Evolutionary conservation across 1,140 invertebrate genomes (phyloP).

Genomic region (Andrena cerasifolii): DNA sequence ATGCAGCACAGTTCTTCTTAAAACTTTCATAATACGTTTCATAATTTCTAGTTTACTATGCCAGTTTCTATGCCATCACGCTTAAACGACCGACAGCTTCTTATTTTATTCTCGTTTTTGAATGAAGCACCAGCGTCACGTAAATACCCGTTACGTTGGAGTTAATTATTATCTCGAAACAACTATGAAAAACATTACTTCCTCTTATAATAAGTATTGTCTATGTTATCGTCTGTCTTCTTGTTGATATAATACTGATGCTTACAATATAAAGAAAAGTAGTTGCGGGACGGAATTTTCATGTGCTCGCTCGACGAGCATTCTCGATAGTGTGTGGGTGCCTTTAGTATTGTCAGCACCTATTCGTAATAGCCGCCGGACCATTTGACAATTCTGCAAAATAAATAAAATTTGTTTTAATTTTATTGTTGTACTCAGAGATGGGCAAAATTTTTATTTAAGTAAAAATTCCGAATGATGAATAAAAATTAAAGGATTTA

Average conservation of each 20-base stretch:
- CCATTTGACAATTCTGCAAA: slow-evolving; percentile 56
- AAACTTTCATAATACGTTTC: background rate
- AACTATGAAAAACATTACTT: slow-evolving; percentile 5
- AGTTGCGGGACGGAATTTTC: background rate
- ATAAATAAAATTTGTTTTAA: background rate
- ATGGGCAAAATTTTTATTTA: too few relatives aligned
- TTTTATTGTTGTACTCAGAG: too few relatives aligned
- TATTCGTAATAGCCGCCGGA: slow-evolving; percentile 41
- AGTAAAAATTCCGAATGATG: too few relatives aligned
- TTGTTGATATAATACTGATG: slow-evolving; percentile 58
- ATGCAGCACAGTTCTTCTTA: background rate
- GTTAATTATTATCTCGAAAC: background rate
- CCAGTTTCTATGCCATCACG: background rate
- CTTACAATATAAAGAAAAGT: slow-evolving; percentile 17
- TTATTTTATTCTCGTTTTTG: too few relatives aligned
- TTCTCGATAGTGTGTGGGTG: too few relatives aligned
- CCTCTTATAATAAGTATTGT: slow-evolving; percentile 30
- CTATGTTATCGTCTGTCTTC: background rate
- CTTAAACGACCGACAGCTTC: background rate
- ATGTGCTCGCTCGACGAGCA: too few relatives aligned
- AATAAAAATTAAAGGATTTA: too few relatives aligned
- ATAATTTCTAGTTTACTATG: background rate
- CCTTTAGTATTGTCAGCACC: slow-evolving; percentile 42
- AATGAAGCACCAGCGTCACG: too few relatives aligned
- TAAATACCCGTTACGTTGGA: background rate